Conservation (phyloP, 2,113 vertebrate genomes). For the Mirza zaza region DNA sequence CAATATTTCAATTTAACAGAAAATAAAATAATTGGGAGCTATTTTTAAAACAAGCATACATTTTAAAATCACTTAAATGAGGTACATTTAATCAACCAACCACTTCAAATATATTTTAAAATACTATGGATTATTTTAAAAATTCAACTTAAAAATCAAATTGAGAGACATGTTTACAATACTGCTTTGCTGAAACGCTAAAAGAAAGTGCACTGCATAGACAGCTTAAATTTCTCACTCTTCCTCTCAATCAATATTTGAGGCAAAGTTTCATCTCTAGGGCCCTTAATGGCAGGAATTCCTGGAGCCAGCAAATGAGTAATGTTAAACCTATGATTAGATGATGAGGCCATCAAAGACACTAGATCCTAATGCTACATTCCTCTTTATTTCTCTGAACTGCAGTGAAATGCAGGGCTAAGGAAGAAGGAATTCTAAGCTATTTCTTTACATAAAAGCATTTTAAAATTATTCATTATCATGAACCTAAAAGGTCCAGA, state of each 20-base stretch:
- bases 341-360: conserved; percentile 89
- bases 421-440: conserved; percentile 80
- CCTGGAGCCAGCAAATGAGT: conserved; percentile 93
- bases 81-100: background rate
- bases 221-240: conserved; percentile 93
- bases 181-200: conserved; percentile 77
- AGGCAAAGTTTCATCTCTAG: conserved; percentile 95
- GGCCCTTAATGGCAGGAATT: conserved; percentile 96
- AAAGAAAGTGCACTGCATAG: conserved; percentile 81
- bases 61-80: conserved; percentile 16
- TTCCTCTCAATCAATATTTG: conserved; percentile 94
- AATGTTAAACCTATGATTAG: conserved; percentile 95
- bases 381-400: conserved; percentile 83
- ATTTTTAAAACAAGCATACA: background rate
- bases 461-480: conserved; percentile 70
- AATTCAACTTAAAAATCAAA: conserved; percentile 75
- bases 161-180: conserved; percentile 77
- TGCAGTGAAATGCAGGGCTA: conserved; percentile 86
- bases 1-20: background rate
- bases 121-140: conserved; percentile 48
- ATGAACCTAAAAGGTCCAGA: conserved; percentile 72
- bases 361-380: conserved; percentile 87
- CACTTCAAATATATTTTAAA: conserved; percentile 49
- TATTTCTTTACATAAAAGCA: conserved; percentile 69
- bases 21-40: background rate